These are phyloP conservation scores for Heloderma charlesbogerti DNA, from an alignment of 2,113 vertebrate species.

Conservation along the genomic window DNA sequence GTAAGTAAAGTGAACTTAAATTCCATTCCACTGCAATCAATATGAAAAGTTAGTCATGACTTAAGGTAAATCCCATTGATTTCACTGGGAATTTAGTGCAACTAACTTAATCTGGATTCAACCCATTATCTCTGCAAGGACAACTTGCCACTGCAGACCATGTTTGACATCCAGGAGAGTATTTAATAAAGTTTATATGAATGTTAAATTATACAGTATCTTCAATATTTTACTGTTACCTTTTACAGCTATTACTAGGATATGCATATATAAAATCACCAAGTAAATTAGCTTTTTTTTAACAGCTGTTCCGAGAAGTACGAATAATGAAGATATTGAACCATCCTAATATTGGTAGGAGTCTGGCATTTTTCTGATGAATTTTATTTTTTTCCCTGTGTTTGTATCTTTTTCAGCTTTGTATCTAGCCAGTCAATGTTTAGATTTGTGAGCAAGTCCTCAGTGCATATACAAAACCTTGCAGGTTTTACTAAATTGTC, in stretches of 20 bases:
- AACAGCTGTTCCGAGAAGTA: constrained; percentile 97
- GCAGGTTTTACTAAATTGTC: background rate
- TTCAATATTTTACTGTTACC: background rate
- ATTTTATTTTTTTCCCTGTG: background rate
- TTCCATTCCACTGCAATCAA: background rate
- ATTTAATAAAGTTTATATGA: background rate
- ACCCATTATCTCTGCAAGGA: background rate
- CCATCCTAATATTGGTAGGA: constrained; percentile 96
- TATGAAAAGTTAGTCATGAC: background rate
- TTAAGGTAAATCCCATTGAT: background rate
- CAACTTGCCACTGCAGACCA: background rate
- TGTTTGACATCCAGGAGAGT: background rate
- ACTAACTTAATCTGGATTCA: background rate
- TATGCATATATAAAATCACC: constrained; percentile 3
- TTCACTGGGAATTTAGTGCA: background rate
- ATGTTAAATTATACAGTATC: background rate
- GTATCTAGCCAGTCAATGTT: background rate
- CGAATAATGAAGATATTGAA: constrained; percentile 99
- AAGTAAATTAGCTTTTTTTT: constrained; percentile 69
- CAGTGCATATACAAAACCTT: background rate
- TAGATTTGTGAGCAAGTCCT: background rate
- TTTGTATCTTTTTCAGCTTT: background rate
- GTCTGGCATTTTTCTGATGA: constrained; percentile 44
- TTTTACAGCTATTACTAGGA: background rate
- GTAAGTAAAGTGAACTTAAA: background rate